A percentile compares a stretch with the other conserved stretches of the same genome.
Evolutionary conservation across 2,113 vertebrate species (phyloP).

Genomic region (Corythaeola cristata): DNA sequence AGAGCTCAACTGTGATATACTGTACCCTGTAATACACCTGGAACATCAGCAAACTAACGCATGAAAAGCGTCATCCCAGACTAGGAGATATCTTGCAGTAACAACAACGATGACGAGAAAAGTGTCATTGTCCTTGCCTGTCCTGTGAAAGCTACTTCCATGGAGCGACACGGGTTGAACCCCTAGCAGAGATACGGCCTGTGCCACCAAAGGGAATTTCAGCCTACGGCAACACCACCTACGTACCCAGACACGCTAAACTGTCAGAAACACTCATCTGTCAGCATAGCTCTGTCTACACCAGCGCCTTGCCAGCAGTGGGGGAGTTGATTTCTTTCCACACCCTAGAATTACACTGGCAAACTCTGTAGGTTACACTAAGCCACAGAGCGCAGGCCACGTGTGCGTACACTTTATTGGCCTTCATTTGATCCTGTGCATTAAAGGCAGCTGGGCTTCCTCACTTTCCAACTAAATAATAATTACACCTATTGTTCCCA

Average conservation of each 20-base stretch:
- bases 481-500: constrained; percentile 58
- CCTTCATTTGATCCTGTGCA: constrained; percentile 64
- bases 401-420: constrained; percentile 49
- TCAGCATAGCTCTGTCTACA: constrained; percentile 59
- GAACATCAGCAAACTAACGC: background rate
- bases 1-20: background rate
- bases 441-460: constrained; percentile 63
- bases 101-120: background rate
- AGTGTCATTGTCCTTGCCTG: background rate
- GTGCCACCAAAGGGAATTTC: constrained; percentile 35
- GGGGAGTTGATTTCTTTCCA: constrained; percentile 61
- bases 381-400: constrained; percentile 28
- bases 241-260: constrained; percentile 25
- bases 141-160: background rate
- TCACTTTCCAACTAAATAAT: constrained; percentile 41
- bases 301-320: constrained; percentile 45
- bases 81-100: background rate
- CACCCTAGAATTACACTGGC: constrained; percentile 63
- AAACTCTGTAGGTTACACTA: constrained; percentile 43
- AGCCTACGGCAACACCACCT: background rate
- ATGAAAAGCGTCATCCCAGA: background rate
- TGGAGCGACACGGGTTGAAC: background rate
- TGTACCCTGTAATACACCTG: background rate
- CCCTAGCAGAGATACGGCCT: background rate
- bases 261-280: constrained; percentile 58